phyloP scores from a whole-genome alignment of 1,140 invertebrate genomes.

The Drosophila simulans region DNA sequence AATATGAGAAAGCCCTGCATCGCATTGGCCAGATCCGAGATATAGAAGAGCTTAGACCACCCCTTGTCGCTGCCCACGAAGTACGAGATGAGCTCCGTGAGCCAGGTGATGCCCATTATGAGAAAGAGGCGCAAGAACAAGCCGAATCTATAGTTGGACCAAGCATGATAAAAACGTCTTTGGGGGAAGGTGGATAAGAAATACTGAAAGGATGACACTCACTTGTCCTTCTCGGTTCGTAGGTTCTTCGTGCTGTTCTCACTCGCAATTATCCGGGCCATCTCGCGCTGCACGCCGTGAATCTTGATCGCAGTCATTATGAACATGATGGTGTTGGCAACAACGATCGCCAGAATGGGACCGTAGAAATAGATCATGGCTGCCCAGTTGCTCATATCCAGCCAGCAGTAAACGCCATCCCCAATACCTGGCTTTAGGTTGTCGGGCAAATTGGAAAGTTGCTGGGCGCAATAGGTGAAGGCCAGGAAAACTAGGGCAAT shows the following conservation, averaged over 20 bases:
- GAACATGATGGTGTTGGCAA: constrained; percentile 90
- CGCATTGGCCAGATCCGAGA: constrained; percentile 85
- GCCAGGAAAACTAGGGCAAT: constrained; percentile 85
- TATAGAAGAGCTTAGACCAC: constrained; percentile 85
- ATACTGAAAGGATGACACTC: constrained; percentile 21
- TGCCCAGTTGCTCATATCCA: constrained; percentile 84
- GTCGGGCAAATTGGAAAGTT: constrained; percentile 80
- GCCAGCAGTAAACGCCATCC: constrained; percentile 86
- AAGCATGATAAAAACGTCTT: constrained; percentile 5
- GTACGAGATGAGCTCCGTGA: constrained; percentile 89
- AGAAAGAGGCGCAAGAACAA: constrained; percentile 90
- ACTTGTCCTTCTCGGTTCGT: constrained; percentile 87
- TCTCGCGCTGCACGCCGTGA: constrained; percentile 86
- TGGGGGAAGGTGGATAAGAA: constrained; percentile 15
- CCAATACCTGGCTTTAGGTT: constrained; percentile 86
- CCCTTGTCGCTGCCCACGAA: constrained; percentile 78
- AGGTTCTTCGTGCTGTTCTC: constrained; percentile 86
- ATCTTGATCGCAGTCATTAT: constrained; percentile 90
- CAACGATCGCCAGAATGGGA: constrained; percentile 89
- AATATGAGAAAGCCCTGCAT: constrained; percentile 87
- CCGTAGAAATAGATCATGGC: constrained; percentile 90
- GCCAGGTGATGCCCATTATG: constrained; percentile 91
- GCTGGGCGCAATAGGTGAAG: constrained; percentile 85
- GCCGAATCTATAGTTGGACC: constrained; percentile 86
- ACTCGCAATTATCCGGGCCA: constrained; percentile 86